These are phyloP conservation scores for Keiferia lycopersicella DNA, from an alignment of 2,888 invertebrate species.

Conservation along the genomic window DNA sequence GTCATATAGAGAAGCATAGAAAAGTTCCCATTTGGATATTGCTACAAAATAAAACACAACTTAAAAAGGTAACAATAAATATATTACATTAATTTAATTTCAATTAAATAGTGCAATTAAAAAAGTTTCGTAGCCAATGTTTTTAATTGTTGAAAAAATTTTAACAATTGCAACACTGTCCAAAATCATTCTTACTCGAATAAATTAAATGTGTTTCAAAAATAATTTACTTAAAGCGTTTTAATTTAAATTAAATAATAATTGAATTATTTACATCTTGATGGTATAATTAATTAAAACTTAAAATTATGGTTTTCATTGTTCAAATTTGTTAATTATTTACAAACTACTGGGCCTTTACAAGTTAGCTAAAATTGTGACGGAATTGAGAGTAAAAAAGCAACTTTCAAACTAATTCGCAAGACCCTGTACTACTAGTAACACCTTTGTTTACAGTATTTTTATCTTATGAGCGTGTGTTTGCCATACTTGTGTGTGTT, in stretches of 20 bases:
- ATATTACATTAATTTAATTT: slow-evolving; percentile 68
- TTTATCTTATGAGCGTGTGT: too few relatives aligned
- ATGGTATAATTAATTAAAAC: slow-evolving; percentile 44
- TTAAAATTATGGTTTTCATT: slow-evolving; percentile 35
- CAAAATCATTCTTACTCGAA: slow-evolving; percentile 31
- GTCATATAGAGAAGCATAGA: too few relatives aligned
- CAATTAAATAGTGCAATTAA: slow-evolving; percentile 64
- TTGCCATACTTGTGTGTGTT: too few relatives aligned
- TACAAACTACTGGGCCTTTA: slow-evolving; percentile 37
- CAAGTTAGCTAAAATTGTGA: slow-evolving; percentile 8
- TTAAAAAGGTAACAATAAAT: slow-evolving; percentile 68
- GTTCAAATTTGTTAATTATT: slow-evolving; percentile 32
- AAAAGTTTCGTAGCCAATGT: slow-evolving; percentile 43
- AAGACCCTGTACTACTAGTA: not conserved
- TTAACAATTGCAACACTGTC: slow-evolving; percentile 34
- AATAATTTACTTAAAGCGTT: slow-evolving; percentile 46
- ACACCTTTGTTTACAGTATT: too few relatives aligned
- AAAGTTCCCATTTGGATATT: too few relatives aligned
- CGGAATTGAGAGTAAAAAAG: not conserved
- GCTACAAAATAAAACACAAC: slow-evolving; percentile 41
- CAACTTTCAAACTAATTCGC: not conserved
- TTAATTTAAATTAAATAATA: slow-evolving; percentile 46
- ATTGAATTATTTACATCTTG: slow-evolving; percentile 37
- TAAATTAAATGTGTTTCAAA: slow-evolving; percentile 57
- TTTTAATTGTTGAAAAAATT: slow-evolving; percentile 35